Evolutionary conservation across 2,797 vertebrate species (phyloP).

Genomic region (Allobates femoralis): DNA sequence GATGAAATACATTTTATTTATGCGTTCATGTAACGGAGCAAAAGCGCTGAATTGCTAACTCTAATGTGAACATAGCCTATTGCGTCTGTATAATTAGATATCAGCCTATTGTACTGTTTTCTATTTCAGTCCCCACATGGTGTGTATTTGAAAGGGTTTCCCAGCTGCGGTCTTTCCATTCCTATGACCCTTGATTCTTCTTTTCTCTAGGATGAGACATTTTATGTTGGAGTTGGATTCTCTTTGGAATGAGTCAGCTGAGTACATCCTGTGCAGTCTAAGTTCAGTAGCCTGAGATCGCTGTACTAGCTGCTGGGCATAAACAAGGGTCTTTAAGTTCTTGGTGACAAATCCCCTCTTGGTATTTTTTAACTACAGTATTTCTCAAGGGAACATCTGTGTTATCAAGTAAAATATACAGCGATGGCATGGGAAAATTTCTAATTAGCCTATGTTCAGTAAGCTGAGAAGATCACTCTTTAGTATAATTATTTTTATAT

Average conservation of each 20-base stretch:
- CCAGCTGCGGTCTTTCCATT: constrained; percentile 2
- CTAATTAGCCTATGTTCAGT: background rate
- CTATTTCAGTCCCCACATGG: background rate
- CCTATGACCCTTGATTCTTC: constrained; percentile 15
- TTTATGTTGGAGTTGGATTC: background rate
- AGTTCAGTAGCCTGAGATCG: constrained; percentile 15
- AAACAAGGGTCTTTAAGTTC: constrained; percentile 7
- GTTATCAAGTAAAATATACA: background rate
- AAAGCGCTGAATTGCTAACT: too few relatives aligned
- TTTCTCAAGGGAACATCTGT: constrained; percentile 14
- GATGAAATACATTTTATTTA: too few relatives aligned
- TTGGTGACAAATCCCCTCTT: constrained; percentile 1
- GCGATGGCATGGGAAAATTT: constrained; percentile 12
- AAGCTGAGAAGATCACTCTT: background rate
- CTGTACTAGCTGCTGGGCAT: background rate
- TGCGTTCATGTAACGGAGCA: too few relatives aligned
- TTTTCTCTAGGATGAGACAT: constrained; percentile 12
- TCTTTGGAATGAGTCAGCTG: background rate
- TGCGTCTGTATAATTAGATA: too few relatives aligned
- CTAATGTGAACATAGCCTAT: background rate
- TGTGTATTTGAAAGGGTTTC: background rate
- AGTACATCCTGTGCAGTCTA: constrained; percentile 30
- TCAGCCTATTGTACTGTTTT: background rate
- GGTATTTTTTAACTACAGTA: background rate
- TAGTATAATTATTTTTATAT: background rate